Evolutionary conservation across 2,888 invertebrate genomes (phyloP), one percentile per base, ranked within the genome.

Genomic region (Lagria hirta): DNA sequence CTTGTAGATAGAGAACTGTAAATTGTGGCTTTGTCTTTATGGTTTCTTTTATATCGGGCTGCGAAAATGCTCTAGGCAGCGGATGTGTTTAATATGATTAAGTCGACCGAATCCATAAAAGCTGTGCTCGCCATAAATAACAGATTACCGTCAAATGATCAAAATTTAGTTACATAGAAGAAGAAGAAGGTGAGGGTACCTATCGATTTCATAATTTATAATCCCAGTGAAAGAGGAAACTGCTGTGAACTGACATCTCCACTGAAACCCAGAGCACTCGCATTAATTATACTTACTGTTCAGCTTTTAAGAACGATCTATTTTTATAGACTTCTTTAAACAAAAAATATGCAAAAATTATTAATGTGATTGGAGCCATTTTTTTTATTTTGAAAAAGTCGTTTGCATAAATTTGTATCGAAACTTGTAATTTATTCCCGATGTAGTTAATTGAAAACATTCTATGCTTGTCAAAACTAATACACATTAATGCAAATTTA

Each of bases 31-130:
- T 33, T 41, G 27, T 41, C 24, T 41, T 41, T 41, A 33, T 41
- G 20, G 33, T 37, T 37, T 28, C 36, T 37, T 35, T 35, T 27
- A 36, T 27, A 28, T 36, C 36, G 11, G 30, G 29, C 28, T 28
- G 23, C 28, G 29, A 38, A 40, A 24, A 24, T 16, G 41, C 41
- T 15, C 3, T 10, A 27, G 21, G 41, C 41, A 41, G 33, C 41
- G 41, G 41, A 41, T 41, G 41, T 33, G 32, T 33, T 41, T 32
- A 41, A 41, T 41, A 41, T 33, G 32, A 33, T 33, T 32, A 41
- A 27, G 12, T 40, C 17, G 32, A 16, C 2, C 41, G 33, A 41
- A 41, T 32, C 41, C 41, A 32, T 41, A 32, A 41, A 41, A 41
- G 18, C 33, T 17, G 13, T 32, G 32, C 33, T 44, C 32, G 38